Conservation (phyloP, 2,797 vertebrate species). For the Smutsia gigantea region DNA sequence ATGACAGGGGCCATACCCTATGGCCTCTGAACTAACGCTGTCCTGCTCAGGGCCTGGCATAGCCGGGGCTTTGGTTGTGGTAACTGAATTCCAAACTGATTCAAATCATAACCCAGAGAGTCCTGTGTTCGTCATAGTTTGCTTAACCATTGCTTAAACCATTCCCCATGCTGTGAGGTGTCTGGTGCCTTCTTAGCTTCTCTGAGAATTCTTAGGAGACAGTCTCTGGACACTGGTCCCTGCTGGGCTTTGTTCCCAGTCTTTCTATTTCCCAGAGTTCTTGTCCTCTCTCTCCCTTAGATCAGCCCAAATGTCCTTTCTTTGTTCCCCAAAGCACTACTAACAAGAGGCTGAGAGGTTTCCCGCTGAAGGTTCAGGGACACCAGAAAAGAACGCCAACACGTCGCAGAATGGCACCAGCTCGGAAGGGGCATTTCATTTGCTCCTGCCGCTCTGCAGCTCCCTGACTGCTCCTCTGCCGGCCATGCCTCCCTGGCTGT, state of each 20-base stretch:
- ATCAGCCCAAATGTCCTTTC: neutral
- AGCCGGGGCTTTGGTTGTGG: neutral
- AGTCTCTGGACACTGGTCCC: too few relatives aligned
- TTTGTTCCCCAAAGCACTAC: neutral
- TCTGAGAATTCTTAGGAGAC: neutral
- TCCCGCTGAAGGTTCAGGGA: too few relatives aligned
- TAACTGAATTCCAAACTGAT: neutral
- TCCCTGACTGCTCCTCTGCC: neutral
- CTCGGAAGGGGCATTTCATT: neutral
- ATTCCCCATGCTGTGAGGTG: neutral
- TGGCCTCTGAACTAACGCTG: neutral
- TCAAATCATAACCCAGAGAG: neutral
- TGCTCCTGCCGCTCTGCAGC: rapidly evolving
- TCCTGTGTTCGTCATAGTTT: neutral
- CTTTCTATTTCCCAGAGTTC: neutral
- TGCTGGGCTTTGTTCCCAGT: neutral
- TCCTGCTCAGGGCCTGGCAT: rapidly evolving
- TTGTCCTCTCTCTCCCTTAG: neutral
- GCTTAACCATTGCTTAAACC: neutral
- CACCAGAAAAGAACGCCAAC: neutral
- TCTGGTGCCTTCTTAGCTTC: neutral
- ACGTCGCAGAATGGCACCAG: rapidly evolving
- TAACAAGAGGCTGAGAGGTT: neutral
- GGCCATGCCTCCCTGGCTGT: neutral
- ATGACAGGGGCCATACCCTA: neutral